Evolutionary conservation across 1,140 invertebrate species (phyloP), one percentile per base, ranked within the genome.

Genomic region (Pissodes strobi): DNA sequence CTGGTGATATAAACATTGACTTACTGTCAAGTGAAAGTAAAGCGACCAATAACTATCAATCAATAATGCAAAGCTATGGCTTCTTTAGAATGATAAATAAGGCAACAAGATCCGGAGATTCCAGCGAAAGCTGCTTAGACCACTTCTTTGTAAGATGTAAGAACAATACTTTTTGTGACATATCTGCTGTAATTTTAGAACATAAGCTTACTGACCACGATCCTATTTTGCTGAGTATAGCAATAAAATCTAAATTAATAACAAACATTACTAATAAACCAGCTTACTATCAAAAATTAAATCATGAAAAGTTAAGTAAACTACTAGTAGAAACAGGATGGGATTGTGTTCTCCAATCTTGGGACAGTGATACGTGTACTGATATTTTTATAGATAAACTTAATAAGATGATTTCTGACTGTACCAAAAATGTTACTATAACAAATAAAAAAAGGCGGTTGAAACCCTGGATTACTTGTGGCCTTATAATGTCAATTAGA

Each of bases 31-130:
- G 4, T 13, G 38, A 41, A 41, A 3, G 4, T 5, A n/a, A 4
- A 41, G 38, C n/a, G 4, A 41, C 38, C 4, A 41, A 41, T 17
- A 4, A 41, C n/a, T 41, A 41, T 13, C 4, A 5, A 13, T 5
- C 38, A n/a, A 41, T 13, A 41, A 41, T 52, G 49, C 19, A 34
- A 23, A 34, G 21, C 27, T 13, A 34, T 52, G 49, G 27, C 21
- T 52, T 52, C 27, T 6, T n/a, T 6, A 52, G 49, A 3, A n/a
- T 52, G 27, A 18, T 52, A 17, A 52, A 52, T 30, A 19, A 34
- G 27, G 9, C 27, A 9, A 52, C 49, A 13, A 41, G 38, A 17
- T 5, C 12, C 2, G 12, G 4, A 17, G 17, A 5, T n/a, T 5
- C 2, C 3, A 17, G 4, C 4, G n/a, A 4, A n/a, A 13, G 12